Evolutionary conservation across 2,113 vertebrate genomes (phyloP).

Genomic region (Grus americana): DNA sequence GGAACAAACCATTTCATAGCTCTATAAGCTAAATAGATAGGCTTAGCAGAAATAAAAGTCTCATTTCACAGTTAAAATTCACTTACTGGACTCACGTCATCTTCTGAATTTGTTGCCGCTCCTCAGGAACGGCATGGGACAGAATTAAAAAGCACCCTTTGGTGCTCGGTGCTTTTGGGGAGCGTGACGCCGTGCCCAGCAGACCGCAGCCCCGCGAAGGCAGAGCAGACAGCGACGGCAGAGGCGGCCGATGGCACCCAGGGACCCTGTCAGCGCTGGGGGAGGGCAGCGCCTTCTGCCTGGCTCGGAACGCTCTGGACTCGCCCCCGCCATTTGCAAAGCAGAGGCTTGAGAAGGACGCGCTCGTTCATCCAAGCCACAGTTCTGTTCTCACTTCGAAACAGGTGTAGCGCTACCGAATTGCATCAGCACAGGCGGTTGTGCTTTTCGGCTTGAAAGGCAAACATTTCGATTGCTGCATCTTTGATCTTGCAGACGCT

Average conservation of each 20-base stretch:
- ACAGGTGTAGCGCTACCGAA: accelerated
- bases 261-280: accelerated
- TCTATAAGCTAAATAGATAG: not conserved
- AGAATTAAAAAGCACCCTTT: not conserved
- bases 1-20: not conserved
- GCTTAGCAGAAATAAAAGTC: not conserved
- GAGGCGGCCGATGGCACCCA: accelerated
- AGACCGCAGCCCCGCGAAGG: accelerated
- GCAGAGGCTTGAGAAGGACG: not conserved
- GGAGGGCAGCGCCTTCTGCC: not conserved
- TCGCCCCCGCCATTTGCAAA: accelerated
- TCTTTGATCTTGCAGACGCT: accelerated
- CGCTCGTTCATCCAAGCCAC: not conserved
- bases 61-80: not conserved
- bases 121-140: not conserved
- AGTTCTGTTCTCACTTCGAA: not conserved
- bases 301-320: accelerated
- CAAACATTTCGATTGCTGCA: not conserved
- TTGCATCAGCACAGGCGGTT: accelerated
- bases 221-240: accelerated
- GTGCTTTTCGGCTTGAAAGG: not conserved
- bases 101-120: not conserved
- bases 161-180: not conserved
- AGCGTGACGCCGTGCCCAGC: accelerated
- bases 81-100: not conserved